A percentile compares a stretch with the other conserved stretches of the same genome.
Conservation (phyloP, 2,888 invertebrate species). For the Balanococcus diminutus region DNA sequence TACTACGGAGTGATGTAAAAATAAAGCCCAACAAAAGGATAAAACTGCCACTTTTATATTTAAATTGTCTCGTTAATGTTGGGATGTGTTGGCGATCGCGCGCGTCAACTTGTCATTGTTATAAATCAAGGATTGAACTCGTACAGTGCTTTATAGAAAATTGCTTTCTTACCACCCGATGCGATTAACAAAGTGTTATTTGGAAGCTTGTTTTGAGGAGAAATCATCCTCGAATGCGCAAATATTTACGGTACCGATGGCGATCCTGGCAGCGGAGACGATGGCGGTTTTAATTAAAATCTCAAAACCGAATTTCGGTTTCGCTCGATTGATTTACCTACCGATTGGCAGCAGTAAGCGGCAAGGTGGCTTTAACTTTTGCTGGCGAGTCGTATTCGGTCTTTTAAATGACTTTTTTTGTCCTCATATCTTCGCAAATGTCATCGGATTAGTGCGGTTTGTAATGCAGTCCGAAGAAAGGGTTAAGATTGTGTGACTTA, state of each 20-base stretch:
- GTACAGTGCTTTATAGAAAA: neutral
- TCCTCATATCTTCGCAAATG: neutral
- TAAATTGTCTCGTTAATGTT: slow-evolving; percentile 43
- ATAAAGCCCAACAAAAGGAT: neutral
- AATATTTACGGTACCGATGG: neutral
- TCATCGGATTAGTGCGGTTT: neutral
- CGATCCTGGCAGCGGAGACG: neutral
- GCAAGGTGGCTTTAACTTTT: slow-evolving; percentile 20
- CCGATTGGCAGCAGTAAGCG: neutral
- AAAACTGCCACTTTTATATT: slow-evolving; percentile 37
- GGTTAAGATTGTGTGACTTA: neutral
- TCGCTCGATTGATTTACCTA: neutral
- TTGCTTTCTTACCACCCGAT: neutral
- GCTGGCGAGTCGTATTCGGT: neutral
- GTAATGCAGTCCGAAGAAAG: neutral
- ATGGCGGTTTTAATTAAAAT: neutral
- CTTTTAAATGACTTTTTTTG: slow-evolving; percentile 26
- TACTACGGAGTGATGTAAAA: neutral
- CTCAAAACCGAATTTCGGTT: neutral
- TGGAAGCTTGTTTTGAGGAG: slow-evolving; percentile 9
- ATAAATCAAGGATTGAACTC: neutral
- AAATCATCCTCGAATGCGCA: slow-evolving; percentile 31
- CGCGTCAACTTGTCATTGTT: slow-evolving; percentile 24
- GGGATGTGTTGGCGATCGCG: slow-evolving; percentile 41
- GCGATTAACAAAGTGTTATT: slow-evolving; percentile 34